Percentiles rank a stretch among this genome's conserved stretches.
These are phyloP conservation scores for Geophilus truncorum DNA, from an alignment of 2,888 invertebrate species.

Conservation along the genomic window DNA sequence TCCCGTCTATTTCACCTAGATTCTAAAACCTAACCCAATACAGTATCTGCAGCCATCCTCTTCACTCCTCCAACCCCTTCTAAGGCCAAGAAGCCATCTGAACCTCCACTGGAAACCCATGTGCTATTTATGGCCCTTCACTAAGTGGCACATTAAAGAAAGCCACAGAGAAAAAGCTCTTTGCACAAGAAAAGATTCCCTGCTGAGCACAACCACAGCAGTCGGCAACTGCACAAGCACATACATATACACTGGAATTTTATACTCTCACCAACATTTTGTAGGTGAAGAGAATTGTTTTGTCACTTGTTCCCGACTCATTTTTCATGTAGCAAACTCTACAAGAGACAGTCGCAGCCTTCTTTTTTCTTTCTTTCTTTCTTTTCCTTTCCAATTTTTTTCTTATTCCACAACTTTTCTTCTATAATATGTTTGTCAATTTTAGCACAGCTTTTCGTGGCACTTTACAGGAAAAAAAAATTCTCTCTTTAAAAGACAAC, in stretches of 20 bases:
- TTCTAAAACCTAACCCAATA: background rate
- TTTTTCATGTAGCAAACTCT: background rate
- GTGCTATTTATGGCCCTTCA: background rate
- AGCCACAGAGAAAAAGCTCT: background rate
- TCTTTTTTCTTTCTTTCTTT: background rate
- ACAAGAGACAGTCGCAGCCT: background rate
- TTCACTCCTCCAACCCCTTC: background rate
- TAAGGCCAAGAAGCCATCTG: background rate
- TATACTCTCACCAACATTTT: background rate
- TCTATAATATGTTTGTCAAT: background rate
- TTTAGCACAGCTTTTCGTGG: background rate
- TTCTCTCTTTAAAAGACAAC: background rate
- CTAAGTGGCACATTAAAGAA: background rate
- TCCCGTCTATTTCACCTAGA: background rate
- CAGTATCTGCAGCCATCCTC: background rate
- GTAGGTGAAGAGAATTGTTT: background rate
- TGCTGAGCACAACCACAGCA: background rate
- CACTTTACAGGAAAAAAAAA: background rate
- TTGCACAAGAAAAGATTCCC: background rate
- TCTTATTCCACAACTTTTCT: background rate
- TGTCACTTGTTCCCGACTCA: background rate
- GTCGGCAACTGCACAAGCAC: background rate
- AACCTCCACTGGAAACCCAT: background rate
- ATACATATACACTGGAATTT: background rate
- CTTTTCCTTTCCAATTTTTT: too few relatives aligned